A percentile compares a stretch with the other conserved stretches of the same genome.
phyloP scores from a whole-genome alignment of 2,113 vertebrate species.

The Xenopus borealis region DNA sequence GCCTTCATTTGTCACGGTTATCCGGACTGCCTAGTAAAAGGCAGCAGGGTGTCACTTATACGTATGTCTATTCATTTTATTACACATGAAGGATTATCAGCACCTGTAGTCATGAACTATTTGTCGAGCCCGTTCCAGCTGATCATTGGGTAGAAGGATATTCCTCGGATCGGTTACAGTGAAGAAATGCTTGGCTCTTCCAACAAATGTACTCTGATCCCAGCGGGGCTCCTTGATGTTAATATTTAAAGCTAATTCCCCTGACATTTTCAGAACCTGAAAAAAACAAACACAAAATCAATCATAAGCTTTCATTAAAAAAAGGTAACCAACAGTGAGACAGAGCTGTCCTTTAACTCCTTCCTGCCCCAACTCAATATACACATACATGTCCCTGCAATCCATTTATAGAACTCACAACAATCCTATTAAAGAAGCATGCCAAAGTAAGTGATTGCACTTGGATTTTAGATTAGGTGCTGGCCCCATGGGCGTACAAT shows the following conservation, averaged over 20 bases:
- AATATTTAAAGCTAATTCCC: slow-evolving; percentile 79
- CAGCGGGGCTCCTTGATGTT: slow-evolving; percentile 95
- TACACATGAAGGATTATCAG: not conserved
- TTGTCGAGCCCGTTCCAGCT: slow-evolving; percentile 76
- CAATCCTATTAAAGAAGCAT: no score
- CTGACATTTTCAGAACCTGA: slow-evolving; percentile 77
- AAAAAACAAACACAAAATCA: slow-evolving; percentile 13
- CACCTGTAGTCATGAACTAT: slow-evolving; percentile 93
- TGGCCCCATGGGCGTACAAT: no score
- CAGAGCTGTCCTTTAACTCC: no score
- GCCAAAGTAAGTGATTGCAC: no score
- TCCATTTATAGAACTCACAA: no score
- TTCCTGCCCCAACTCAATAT: no score
- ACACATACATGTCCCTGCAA: no score
- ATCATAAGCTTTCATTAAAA: not conserved
- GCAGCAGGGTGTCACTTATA: no score
- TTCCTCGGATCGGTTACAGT: slow-evolving; percentile 96
- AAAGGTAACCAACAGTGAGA: not conserved
- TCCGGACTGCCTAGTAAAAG: no score
- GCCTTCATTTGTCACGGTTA: no score
- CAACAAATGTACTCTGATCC: slow-evolving; percentile 91
- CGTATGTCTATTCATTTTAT: no score
- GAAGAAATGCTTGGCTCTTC: slow-evolving; percentile 93
- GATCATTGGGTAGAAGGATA: slow-evolving; percentile 80
- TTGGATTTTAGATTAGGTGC: no score